Evolutionary conservation across 2,888 invertebrate species (phyloP).

Genomic region (Lypha dubia): DNA sequence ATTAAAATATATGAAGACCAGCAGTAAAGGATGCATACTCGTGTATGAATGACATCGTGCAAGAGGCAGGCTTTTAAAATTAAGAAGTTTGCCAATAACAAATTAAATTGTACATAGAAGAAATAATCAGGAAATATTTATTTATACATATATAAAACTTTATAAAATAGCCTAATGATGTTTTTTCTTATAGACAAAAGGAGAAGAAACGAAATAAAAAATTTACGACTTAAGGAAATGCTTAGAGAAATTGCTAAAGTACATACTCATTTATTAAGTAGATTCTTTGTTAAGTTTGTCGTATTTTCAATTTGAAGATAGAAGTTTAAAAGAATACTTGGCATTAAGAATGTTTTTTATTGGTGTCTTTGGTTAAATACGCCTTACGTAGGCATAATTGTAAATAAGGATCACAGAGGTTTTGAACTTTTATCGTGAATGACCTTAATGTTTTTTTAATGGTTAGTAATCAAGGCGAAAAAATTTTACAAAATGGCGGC

Average conservation of each 20-base stretch:
- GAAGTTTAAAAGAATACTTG: slow-evolving; percentile 58
- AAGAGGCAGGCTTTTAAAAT: slow-evolving; percentile 33
- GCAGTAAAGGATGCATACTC: slow-evolving; percentile 49
- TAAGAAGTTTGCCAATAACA: slow-evolving; percentile 49
- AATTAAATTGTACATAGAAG: slow-evolving; percentile 17
- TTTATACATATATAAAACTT: slow-evolving; percentile 1
- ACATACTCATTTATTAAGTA: slow-evolving; percentile 28
- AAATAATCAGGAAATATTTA: slow-evolving; percentile 12
- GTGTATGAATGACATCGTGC: slow-evolving; percentile 32
- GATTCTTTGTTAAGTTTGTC: slow-evolving; percentile 11
- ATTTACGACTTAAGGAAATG: slow-evolving; percentile 44
- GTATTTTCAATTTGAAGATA: slow-evolving; percentile 47
- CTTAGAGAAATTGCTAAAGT: slow-evolving; percentile 5
- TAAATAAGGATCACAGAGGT: too few relatives aligned
- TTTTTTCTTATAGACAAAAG: slow-evolving; percentile 1
- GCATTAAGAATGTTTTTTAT: slow-evolving; percentile 37
- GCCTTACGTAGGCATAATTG: too few relatives aligned
- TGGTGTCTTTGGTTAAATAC: too few relatives aligned
- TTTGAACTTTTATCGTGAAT: too few relatives aligned
- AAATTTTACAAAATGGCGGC: too few relatives aligned
- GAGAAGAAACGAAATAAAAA: neutral
- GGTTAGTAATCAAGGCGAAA: too few relatives aligned
- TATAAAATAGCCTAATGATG: slow-evolving; percentile 22
- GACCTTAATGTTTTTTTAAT: too few relatives aligned
- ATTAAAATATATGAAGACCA: slow-evolving; percentile 17